phyloP scores from a whole-genome alignment of 2,797 vertebrate genomes.

The Eulemur albifrons region DNA sequence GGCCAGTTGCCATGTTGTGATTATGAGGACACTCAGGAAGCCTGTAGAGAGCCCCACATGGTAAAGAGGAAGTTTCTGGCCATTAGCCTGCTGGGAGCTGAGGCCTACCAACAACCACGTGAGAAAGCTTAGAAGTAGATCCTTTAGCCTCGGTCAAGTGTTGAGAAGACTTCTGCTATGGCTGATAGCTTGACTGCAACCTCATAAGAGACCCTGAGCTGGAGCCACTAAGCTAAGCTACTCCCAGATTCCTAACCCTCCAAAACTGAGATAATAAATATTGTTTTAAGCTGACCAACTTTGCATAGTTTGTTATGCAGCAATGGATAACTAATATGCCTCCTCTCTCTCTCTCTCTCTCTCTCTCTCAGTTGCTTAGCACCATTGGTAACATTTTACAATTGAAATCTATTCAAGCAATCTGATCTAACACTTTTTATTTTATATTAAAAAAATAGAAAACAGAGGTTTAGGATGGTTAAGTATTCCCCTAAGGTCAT shows the following conservation, averaged over 20 bases:
- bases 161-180: neutral
- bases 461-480: neutral
- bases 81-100: neutral
- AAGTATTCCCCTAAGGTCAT: neutral
- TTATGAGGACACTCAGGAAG: neutral
- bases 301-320: neutral
- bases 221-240: neutral
- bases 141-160: neutral
- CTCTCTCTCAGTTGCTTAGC: neutral
- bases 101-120: neutral
- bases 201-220: neutral
- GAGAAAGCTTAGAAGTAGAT: neutral
- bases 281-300: neutral
- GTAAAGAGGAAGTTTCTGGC: neutral
- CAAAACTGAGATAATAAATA: neutral
- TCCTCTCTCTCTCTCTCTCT: neutral
- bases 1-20: neutral
- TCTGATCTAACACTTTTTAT: neutral
- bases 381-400: neutral
- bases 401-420: constrained; percentile 6
- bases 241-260: neutral
- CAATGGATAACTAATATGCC: neutral
- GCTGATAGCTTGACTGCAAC: neutral
- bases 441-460: neutral
- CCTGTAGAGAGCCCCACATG: neutral